Evolutionary conservation across 2,797 vertebrate species (phyloP), one percentile per base, ranked within the genome.

Genomic region (Fistularia commersonii): DNA sequence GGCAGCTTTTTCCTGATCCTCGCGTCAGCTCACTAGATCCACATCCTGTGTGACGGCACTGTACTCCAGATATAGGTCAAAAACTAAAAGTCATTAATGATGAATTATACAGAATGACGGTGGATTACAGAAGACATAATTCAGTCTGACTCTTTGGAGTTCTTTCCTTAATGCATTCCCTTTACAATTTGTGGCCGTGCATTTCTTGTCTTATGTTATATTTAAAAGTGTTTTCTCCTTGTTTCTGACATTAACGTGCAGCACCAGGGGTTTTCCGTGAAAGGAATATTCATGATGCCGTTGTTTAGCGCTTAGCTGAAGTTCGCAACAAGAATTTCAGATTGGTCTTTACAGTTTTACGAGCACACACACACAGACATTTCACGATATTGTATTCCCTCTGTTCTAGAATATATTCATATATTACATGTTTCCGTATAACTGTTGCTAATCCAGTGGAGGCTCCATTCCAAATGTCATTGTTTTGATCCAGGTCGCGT

Each of bases 51-150:
- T 5, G 3, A 64, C 54, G 49, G 55, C 54, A 43, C 44, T 37
- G 34, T 3, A 3, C 62, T 57, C 53, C 58, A 62, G 59, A 86
- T 83, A 74, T 83, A 74, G 77, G 79, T 68, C 70, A 73, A 62
- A 65, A 67, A 75, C 71, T 48, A 48, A 31, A 41, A 52, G 54
- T 54, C 62, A 72, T 82, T 62, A 81, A 85, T 79, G 67, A 76
- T 82, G 62, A 45, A 84, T 74, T 13, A 42, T 36, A 55, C 37
- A 43, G 35, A 61, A 40, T 32, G 14, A 49, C 48, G 47, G 41
- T 7, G 39, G 51, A 57, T 64, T 62, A 63, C 38, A 58, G 10
- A 13, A 60, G 43, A 15, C 47, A 12, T 49, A 53, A 42, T 43
- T n/a, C 61, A 48, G 12, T 39, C 64, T 49, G 11, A 10, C 14